A percentile compares a stretch with the other conserved stretches of the same genome.
phyloP scores from a whole-genome alignment of 2,888 invertebrate species.

The Epistrophella euchroma region DNA sequence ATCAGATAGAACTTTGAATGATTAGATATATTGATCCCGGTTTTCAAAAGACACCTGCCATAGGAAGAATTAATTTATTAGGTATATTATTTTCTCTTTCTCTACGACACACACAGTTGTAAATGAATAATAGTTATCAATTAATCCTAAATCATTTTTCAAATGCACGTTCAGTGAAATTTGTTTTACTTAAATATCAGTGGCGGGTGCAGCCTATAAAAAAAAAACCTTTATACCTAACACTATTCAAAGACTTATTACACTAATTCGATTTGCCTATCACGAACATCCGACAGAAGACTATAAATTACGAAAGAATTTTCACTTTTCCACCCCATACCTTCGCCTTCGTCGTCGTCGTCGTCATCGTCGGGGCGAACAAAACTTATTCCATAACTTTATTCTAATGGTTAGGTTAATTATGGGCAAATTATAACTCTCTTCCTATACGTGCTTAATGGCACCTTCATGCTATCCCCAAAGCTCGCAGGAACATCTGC shows the following conservation, averaged over 20 bases:
- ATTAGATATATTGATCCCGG: too few species aligned
- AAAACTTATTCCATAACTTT: conserved; percentile 37
- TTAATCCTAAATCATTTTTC: too few species aligned
- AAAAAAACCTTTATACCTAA: neutral
- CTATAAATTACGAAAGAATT: conserved; percentile 53
- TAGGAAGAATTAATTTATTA: too few species aligned
- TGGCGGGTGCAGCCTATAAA: too few species aligned
- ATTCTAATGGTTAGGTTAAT: conserved; percentile 67
- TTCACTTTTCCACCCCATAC: conserved; percentile 59
- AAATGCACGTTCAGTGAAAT: neutral
- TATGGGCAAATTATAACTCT: conserved; percentile 61
- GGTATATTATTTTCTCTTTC: too few species aligned
- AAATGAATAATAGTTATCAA: too few species aligned
- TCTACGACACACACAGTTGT: too few species aligned
- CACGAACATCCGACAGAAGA: conserved; percentile 26
- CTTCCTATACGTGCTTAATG: conserved; percentile 63
- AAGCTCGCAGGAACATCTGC: conserved; percentile 63
- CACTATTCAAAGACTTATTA: conserved; percentile 32
- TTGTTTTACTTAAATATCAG: neutral
- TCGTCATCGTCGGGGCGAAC: too few species aligned
- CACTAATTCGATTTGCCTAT: conserved; percentile 39
- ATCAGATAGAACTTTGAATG: too few species aligned
- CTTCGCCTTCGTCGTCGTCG: neutral
- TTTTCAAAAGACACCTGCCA: too few species aligned
- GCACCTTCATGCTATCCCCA: conserved; percentile 46